phyloP scores from a whole-genome alignment of 2,888 invertebrate genomes.

The Sympetrum striolatum region DNA sequence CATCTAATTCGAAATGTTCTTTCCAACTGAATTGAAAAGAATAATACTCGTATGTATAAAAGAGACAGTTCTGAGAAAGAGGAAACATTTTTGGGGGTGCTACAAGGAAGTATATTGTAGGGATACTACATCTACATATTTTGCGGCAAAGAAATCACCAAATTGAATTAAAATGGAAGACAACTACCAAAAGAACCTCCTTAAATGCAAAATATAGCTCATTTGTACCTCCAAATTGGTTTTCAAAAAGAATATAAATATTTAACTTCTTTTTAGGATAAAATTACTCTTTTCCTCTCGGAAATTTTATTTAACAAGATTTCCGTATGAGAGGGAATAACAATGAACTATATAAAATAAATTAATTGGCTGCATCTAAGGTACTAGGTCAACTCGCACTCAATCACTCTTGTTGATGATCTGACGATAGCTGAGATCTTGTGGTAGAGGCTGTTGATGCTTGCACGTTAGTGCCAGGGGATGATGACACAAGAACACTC shows the following conservation, averaged over 20 bases:
- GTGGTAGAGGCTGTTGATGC: neutral
- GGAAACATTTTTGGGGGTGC: neutral
- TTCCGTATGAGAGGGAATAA: neutral
- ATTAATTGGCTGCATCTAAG: neutral
- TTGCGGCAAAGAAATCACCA: neutral
- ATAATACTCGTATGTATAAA: neutral
- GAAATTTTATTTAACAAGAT: neutral
- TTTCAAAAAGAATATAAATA: neutral
- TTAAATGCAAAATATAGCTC: neutral
- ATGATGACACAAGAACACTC: conserved; percentile 29
- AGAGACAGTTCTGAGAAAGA: neutral
- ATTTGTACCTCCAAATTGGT: neutral
- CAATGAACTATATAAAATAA: neutral
- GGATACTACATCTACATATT: neutral
- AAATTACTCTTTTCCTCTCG: neutral
- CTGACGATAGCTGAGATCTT: conserved; percentile 25
- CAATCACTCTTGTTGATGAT: conserved; percentile 11
- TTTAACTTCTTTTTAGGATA: neutral
- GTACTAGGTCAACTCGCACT: neutral
- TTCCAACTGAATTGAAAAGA: neutral
- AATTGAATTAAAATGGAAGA: neutral
- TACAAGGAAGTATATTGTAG: neutral
- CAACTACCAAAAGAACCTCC: neutral
- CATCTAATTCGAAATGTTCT: neutral
- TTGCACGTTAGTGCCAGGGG: conserved; percentile 7